Base-by-base conservation (phyloP, 1,140 invertebrate genomes). In the Diachasmimorpha longicaudata region DNA sequence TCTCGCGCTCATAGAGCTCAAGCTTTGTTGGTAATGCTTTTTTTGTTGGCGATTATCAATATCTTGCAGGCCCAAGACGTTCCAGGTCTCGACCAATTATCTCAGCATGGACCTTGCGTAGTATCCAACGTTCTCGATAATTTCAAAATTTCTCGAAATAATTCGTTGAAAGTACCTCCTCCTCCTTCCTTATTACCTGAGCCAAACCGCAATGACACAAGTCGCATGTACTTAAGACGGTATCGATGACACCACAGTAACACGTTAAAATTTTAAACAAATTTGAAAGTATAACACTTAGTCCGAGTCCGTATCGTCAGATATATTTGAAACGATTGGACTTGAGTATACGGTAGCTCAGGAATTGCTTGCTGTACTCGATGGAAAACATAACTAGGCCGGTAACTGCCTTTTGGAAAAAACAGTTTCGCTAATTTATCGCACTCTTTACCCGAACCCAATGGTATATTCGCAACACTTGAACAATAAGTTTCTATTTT, bases 291-390 rank as follows among this genome's bases (percentile, higher is more conserved):
- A 80, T 11, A 73, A 77, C 46, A 85, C 83, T 83, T 85, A 79
- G 86, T 88, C 88, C 88, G 87, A 89, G 87, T 87, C 84, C 86
- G 84, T 89, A 89, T 88, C 83, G 87, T 89, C 87, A 89, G 85
- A 89, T 89, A 80, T 89, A 89, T 75, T 89, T 88, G 88, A 89
- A 89, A 68, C 88, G 87, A 79, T 88, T 88, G 78, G 88, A 88
- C 83, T 89, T 89, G 83, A 89, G 86, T 81, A 89, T 89, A 78
- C 88, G 88, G 76, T 89, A 89, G 83, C 88, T 89, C 70, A 89
- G 82, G 77, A 89, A 89, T 81, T 89, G 88, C 79, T 89, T 89
- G 86, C 88, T 89, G 86, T 89, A 89, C 81, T 88, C 85, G 83
- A 89, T 89, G 58, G 88, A 87, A 75, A 88, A 88, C 88, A 89